phyloP scores from a whole-genome alignment of 2,797 vertebrate genomes.

The Hemibagrus guttatus region DNA sequence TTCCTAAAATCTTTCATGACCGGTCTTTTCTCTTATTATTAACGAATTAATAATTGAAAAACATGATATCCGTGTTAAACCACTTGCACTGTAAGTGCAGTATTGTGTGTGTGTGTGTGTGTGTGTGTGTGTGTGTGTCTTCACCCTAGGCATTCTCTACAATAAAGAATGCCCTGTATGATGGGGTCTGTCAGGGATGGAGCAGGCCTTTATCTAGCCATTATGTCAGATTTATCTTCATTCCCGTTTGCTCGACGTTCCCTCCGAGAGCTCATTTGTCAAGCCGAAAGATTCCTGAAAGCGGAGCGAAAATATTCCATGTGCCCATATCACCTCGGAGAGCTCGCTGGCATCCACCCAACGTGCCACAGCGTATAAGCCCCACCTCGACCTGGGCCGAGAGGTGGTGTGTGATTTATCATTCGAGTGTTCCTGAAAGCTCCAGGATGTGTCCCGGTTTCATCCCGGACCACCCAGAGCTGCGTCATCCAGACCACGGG shows the following conservation, averaged over 20 bases:
- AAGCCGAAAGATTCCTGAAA: slow-evolving; percentile 67
- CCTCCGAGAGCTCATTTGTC: slow-evolving; percentile 79
- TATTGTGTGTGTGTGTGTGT: slow-evolving; percentile 1
- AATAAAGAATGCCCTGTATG: slow-evolving; percentile 77
- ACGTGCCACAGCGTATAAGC: slow-evolving; percentile 67
- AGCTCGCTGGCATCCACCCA: slow-evolving; percentile 70
- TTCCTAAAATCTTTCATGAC: not conserved
- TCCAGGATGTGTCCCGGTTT: slow-evolving; percentile 61
- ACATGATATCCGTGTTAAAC: slow-evolving; percentile 47
- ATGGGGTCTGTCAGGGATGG: slow-evolving; percentile 72
- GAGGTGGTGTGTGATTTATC: slow-evolving; percentile 68
- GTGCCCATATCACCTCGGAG: slow-evolving; percentile 64
- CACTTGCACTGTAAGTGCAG: not conserved
- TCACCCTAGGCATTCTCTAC: slow-evolving; percentile 44
- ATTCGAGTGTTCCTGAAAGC: slow-evolving; percentile 62
- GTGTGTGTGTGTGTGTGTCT: slow-evolving; percentile 48
- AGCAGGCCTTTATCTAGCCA: slow-evolving; percentile 78
- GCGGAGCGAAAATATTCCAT: slow-evolving; percentile 64
- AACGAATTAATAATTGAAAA: slow-evolving; percentile 22
- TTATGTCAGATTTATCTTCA: slow-evolving; percentile 81
- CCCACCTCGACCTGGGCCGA: slow-evolving; percentile 63
- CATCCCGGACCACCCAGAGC: slow-evolving; percentile 28
- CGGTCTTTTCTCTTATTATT: not conserved
- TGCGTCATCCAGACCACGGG: slow-evolving; percentile 31
- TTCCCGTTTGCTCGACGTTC: slow-evolving; percentile 70